phyloP scores from a whole-genome alignment of 2,113 vertebrate species.

The Phalacrocorax pelagicus region DNA sequence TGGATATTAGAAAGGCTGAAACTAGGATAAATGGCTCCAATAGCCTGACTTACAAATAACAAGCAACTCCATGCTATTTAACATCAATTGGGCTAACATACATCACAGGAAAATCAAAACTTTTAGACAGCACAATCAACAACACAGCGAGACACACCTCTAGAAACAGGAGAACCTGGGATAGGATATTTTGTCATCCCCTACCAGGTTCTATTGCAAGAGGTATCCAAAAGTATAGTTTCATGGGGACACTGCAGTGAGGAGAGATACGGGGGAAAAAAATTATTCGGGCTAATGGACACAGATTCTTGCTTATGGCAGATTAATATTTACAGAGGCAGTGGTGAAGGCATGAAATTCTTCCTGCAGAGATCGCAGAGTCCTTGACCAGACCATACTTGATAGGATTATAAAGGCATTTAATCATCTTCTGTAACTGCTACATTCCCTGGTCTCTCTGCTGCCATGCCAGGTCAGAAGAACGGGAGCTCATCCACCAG shows the following conservation, averaged over 20 bases:
- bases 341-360: neutral
- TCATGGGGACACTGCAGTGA: neutral
- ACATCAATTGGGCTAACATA: slow-evolving; percentile 39
- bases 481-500: neutral
- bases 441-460: neutral
- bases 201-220: neutral
- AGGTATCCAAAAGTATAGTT: neutral
- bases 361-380: neutral
- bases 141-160: neutral
- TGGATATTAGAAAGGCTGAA: slow-evolving; percentile 50
- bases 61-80: slow-evolving; percentile 36
- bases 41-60: slow-evolving; percentile 53
- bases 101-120: slow-evolving; percentile 44
- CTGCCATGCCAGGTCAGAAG: neutral
- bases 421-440: neutral
- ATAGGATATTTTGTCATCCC: neutral
- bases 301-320: neutral
- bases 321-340: neutral
- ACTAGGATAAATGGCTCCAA: slow-evolving; percentile 63
- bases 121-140: slow-evolving; percentile 32
- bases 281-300: neutral
- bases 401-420: neutral
- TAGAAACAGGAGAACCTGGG: neutral
- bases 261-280: neutral
- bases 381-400: neutral